These are phyloP conservation scores for Indicator indicator DNA, from an alignment of 2,113 vertebrate genomes.

Conservation along the genomic window DNA sequence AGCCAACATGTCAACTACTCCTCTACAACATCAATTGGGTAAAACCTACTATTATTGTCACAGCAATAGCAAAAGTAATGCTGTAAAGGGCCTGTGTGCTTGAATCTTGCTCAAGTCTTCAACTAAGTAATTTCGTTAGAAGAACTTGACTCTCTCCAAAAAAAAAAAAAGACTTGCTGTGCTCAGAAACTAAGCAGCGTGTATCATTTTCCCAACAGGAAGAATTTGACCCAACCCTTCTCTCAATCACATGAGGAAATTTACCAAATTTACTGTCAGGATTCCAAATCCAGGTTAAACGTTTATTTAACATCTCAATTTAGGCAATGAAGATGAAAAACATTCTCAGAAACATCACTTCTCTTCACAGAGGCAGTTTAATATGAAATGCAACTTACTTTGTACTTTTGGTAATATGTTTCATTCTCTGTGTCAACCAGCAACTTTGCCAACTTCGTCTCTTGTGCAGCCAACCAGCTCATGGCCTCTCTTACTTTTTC, in stretches of 20 bases:
- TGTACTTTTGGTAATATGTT: constrained; percentile 83
- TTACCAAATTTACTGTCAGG: not conserved
- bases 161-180: not conserved
- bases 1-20: not conserved
- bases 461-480: constrained; percentile 84
- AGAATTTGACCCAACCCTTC: not conserved
- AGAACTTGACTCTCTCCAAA: not conserved
- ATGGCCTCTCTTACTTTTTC: constrained; percentile 81
- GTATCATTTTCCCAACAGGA: not conserved
- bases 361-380: not conserved
- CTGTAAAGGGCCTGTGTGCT: not conserved
- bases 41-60: not conserved
- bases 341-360: not conserved
- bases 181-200: not conserved
- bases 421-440: constrained; percentile 82
- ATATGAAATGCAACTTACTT: constrained; percentile 74
- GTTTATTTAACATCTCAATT: not conserved
- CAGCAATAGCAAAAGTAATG: not conserved
- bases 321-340: not conserved
- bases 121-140: not conserved
- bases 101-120: not conserved
- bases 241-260: not conserved
- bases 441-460: constrained; percentile 83
- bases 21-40: not conserved
- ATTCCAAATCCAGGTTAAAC: not conserved